phyloP scores from a whole-genome alignment of 2,113 vertebrate genomes.

The Plecotus auritus region DNA sequence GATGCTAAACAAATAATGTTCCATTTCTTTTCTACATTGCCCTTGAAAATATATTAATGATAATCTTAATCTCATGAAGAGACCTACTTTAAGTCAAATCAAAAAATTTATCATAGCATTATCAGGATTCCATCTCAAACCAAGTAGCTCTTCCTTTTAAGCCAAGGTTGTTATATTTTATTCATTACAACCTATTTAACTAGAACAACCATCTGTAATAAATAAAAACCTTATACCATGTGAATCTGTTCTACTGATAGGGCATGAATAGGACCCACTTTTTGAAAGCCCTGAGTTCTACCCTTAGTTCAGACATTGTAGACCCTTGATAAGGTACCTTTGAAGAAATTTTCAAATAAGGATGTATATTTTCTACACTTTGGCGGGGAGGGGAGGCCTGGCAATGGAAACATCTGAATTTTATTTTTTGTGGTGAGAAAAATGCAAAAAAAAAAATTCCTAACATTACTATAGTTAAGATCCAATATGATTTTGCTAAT shows the following conservation, averaged over 20 bases:
- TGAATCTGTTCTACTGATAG: background rate
- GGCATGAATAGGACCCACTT: background rate
- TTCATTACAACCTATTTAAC: background rate
- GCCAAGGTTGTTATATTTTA: constrained; percentile 29
- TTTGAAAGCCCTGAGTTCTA: background rate
- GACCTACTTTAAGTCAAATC: constrained; percentile 26
- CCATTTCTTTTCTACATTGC: background rate
- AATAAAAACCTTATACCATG: background rate
- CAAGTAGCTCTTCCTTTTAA: constrained; percentile 45
- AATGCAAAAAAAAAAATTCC: background rate
- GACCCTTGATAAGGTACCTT: background rate
- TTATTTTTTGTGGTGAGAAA: background rate
- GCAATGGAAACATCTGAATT: background rate
- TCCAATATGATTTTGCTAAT: background rate
- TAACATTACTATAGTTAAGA: background rate
- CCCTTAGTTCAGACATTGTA: background rate
- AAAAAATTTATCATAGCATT: constrained; percentile 25
- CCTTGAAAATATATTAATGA: constrained; percentile 44
- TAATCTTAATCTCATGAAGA: constrained; percentile 38
- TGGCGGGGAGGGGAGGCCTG: background rate
- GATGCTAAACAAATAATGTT: constrained; percentile 2
- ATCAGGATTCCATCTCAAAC: constrained; percentile 29
- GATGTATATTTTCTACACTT: background rate
- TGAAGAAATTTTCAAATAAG: background rate
- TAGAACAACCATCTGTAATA: background rate